These are phyloP conservation scores for Serripes groenlandicus DNA, from an alignment of 2,888 invertebrate species.

Conservation along the genomic window DNA sequence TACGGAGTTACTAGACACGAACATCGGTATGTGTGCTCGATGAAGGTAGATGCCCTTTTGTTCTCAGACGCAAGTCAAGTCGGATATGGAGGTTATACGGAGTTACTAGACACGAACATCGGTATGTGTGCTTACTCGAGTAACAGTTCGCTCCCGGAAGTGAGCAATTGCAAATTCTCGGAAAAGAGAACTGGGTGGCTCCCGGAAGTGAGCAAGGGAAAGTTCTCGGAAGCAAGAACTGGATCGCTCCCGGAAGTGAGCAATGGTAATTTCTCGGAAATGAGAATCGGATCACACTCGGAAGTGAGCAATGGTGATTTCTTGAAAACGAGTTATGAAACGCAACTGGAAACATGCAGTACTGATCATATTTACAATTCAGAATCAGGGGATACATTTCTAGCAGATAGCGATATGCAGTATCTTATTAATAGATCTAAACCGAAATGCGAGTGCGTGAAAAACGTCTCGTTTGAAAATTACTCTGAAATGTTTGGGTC, in stretches of 20 bases:
- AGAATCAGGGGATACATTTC: not conserved
- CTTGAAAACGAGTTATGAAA: no score
- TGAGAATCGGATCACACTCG: no score
- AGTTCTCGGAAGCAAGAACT: not conserved
- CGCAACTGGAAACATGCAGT: no score
- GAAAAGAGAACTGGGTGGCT: slow-evolving; percentile 13
- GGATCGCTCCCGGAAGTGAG: not conserved
- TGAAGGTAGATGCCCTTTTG: not conserved
- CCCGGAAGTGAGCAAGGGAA: not conserved
- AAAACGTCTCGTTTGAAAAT: no score
- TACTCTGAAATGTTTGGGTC: not conserved
- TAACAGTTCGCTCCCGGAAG: not conserved
- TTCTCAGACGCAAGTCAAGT: slow-evolving; percentile 10
- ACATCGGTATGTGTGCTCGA: not conserved
- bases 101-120: not conserved
- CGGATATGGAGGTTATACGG: not conserved
- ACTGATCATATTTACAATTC: not conserved
- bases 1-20: not conserved
- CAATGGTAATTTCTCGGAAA: no score
- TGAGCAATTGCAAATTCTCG: not conserved
- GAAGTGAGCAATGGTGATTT: no score
- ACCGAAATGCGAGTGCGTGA: not conserved
- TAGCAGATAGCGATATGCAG: not conserved
- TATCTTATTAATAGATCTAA: not conserved
- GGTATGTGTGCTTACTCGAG: not conserved